Conservation (phyloP, 1,140 invertebrate genomes). For the Sinonovacula constricta region DNA sequence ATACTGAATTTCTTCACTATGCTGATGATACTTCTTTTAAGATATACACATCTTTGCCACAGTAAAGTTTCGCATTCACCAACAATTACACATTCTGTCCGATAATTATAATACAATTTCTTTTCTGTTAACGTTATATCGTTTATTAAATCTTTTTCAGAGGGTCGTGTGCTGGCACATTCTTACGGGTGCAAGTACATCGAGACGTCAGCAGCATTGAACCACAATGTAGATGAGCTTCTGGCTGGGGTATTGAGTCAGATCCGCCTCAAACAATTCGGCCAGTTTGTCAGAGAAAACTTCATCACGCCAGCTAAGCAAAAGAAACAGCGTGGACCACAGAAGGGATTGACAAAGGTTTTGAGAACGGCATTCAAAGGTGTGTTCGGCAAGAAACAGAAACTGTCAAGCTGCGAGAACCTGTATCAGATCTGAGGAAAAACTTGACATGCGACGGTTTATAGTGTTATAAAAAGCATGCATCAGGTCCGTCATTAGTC, state of each 20-base stretch:
- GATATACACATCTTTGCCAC: too few species aligned
- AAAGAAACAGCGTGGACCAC: constrained; percentile 18
- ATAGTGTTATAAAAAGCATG: too few species aligned
- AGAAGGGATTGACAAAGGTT: constrained; percentile 27
- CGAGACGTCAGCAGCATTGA: constrained; percentile 88
- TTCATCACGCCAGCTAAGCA: neutral
- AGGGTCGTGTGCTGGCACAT: constrained; percentile 81
- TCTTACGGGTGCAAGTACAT: constrained; percentile 89
- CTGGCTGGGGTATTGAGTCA: constrained; percentile 87
- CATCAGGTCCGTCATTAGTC: too few species aligned
- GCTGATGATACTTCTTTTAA: too few species aligned
- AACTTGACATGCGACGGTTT: too few species aligned
- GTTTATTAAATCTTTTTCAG: constrained; percentile 58
- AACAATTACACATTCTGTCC: too few species aligned
- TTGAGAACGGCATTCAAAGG: constrained; percentile 35
- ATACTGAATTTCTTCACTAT: too few species aligned
- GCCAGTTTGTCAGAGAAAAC: constrained; percentile 18
- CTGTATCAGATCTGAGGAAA: constrained; percentile 40
- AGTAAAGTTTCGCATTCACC: too few species aligned
- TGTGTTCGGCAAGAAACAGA: constrained; percentile 39
- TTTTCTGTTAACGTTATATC: too few species aligned
- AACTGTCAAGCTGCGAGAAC: constrained; percentile 42
- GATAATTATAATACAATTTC: too few species aligned
- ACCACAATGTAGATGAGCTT: constrained; percentile 90
- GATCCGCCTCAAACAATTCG: constrained; percentile 73